phyloP scores from a whole-genome alignment of 92 coral and sea anemone genomes.

The Porites cylindrica region DNA sequence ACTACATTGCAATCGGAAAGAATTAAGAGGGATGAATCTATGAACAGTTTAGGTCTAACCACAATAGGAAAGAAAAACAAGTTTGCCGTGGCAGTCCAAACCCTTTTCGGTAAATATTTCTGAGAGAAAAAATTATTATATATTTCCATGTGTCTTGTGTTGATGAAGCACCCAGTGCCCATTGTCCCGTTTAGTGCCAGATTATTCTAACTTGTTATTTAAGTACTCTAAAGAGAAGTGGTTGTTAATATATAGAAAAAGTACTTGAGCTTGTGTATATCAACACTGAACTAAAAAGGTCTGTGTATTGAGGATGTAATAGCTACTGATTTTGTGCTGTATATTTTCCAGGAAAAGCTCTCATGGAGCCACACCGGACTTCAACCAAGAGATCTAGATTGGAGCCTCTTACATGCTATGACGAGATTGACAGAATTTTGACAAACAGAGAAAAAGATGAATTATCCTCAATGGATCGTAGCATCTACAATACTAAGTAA shows the following conservation, averaged over 20 bases:
- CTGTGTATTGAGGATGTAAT: not conserved
- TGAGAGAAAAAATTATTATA: too few relatives aligned
- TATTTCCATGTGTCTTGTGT: too few relatives aligned
- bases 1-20: conserved; percentile 33
- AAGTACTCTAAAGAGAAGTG: too few relatives aligned
- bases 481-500: conserved; percentile 34
- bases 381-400: not conserved
- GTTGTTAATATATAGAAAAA: too few relatives aligned
- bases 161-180: too few relatives aligned
- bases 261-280: not conserved
- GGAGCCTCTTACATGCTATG: not conserved
- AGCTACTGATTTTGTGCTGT: not conserved
- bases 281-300: not conserved
- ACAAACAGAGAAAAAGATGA: conserved; percentile 43
- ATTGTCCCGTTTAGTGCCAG: too few relatives aligned
- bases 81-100: conserved; percentile 18
- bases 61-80: conserved; percentile 46
- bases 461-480: not conserved
- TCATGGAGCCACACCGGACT: not conserved
- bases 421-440: conserved; percentile 34
- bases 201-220: too few relatives aligned
- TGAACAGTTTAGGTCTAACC: conserved; percentile 43
- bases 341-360: not conserved
- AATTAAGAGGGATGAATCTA: conserved; percentile 34
- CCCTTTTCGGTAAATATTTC: conserved; percentile 19